phyloP scores from a whole-genome alignment of 1,140 invertebrate genomes.

The Ridgeia piscesae region DNA sequence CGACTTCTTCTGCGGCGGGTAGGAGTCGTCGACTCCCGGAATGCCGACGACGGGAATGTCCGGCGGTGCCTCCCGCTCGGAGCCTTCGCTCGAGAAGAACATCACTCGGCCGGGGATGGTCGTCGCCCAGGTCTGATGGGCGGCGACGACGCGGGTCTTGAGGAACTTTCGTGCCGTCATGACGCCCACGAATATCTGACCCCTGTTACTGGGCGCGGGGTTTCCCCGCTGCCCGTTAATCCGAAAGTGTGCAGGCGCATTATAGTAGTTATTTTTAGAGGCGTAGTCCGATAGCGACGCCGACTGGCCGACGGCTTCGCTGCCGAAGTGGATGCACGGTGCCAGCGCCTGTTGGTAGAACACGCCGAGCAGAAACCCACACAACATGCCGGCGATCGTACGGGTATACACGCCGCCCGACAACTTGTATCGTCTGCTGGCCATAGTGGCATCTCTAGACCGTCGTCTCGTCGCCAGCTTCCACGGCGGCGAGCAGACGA shows the following conservation, averaged over 20 bases:
- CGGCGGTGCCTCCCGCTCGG: constrained; percentile 57
- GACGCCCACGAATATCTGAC: constrained; percentile 79
- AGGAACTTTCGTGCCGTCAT: constrained; percentile 94
- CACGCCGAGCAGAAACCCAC: background rate
- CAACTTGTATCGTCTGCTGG: constrained; percentile 3
- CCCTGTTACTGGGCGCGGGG: background rate
- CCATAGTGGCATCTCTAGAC: constrained; percentile 3
- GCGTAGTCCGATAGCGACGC: background rate
- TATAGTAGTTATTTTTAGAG: background rate
- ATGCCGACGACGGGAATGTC: constrained; percentile 25
- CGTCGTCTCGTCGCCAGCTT: background rate
- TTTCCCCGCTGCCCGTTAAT: background rate
- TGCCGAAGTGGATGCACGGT: background rate
- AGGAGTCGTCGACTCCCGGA: constrained; percentile 85
- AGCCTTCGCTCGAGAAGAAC: constrained; percentile 84
- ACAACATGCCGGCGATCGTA: constrained; percentile 16
- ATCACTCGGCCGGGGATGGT: constrained; percentile 82
- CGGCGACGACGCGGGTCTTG: constrained; percentile 79
- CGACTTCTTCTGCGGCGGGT: constrained; percentile 98
- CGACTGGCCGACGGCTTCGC: background rate
- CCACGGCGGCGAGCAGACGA: background rate
- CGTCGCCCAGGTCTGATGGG: constrained; percentile 86
- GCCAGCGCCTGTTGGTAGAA: background rate
- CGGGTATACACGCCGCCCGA: background rate
- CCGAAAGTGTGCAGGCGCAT: background rate